phyloP scores from a whole-genome alignment of 2,888 invertebrate genomes.

The Tiliacea aurago region DNA sequence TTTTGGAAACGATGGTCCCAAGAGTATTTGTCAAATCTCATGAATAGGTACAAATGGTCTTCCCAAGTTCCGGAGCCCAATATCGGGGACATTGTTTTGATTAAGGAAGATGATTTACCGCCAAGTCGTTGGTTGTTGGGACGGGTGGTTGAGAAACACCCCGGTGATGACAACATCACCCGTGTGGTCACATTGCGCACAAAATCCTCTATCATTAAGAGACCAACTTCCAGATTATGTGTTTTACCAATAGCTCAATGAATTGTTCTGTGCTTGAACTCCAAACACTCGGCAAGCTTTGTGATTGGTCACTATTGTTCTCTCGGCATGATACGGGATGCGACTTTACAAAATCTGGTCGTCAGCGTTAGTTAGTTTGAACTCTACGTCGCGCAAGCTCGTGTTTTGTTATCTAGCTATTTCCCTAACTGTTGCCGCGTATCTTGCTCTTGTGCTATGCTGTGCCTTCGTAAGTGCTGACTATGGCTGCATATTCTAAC shows the following conservation, averaged over 20 bases:
- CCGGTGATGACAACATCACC: conserved; percentile 15
- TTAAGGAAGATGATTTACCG: conserved; percentile 44
- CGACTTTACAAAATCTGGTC: no score
- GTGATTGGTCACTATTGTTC: no score
- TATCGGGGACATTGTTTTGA: conserved; percentile 25
- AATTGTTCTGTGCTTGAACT: no score
- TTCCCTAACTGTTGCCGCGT: no score
- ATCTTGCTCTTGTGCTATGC: no score
- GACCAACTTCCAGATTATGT: conserved; percentile 16
- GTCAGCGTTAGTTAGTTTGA: no score
- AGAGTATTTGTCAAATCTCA: conserved; percentile 21
- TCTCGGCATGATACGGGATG: no score
- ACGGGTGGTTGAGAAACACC: conserved; percentile 1
- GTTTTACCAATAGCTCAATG: background rate
- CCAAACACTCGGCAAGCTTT: no score
- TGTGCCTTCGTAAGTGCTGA: no score
- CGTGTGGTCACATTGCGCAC: conserved; percentile 12
- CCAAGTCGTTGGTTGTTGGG: conserved; percentile 10
- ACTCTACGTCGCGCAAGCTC: no score
- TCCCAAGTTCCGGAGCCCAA: conserved; percentile 16
- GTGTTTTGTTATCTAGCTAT: no score
- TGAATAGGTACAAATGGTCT: conserved; percentile 23
- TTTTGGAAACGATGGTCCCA: conserved; percentile 21
- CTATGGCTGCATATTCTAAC: no score
- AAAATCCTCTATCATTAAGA: conserved; percentile 14